Evolutionary conservation across 2,797 vertebrate species (phyloP).

Genomic region (Poecilia velifera): DNA sequence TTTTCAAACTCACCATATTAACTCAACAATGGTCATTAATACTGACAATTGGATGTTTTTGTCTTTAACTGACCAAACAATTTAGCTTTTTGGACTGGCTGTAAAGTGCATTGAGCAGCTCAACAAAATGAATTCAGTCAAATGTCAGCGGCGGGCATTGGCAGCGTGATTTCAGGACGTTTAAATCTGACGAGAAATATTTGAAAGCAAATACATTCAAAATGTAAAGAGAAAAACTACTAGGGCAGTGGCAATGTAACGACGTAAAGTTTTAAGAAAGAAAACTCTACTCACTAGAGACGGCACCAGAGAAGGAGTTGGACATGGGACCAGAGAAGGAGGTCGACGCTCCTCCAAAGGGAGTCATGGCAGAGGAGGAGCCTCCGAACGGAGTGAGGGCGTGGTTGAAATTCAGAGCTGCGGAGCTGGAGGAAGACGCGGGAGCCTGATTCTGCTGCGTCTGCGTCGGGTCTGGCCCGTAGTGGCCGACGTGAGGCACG

Average conservation of each 20-base stretch:
- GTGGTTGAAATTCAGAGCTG: slow-evolving; percentile 87
- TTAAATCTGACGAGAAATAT: not conserved
- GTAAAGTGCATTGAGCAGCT: not conserved
- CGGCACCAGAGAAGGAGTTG: slow-evolving; percentile 88
- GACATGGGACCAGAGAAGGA: slow-evolving; percentile 88
- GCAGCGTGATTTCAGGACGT: not conserved
- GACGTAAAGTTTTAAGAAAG: not conserved
- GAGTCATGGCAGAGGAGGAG: slow-evolving; percentile 87
- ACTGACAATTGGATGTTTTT: not conserved
- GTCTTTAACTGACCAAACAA: not conserved
- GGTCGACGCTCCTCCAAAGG: slow-evolving; percentile 91
- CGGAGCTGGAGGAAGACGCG: slow-evolving; percentile 80
- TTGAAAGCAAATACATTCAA: not conserved
- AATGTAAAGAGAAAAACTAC: not conserved
- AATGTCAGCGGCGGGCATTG: not conserved
- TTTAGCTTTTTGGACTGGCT: not conserved
- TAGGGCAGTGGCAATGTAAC: not conserved
- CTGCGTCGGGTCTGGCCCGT: slow-evolving; percentile 89
- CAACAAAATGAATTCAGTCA: not conserved
- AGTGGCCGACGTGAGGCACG: slow-evolving; percentile 82
- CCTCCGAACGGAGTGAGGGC: slow-evolving; percentile 91
- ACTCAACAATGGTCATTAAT: not conserved
- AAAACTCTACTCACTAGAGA: slow-evolving; percentile 84
- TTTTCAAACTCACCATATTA: not conserved
- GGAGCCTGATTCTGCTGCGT: slow-evolving; percentile 82